These are phyloP conservation scores for Drosophila navojoa DNA, from an alignment of 1,140 invertebrate genomes.

Conservation along the genomic window DNA sequence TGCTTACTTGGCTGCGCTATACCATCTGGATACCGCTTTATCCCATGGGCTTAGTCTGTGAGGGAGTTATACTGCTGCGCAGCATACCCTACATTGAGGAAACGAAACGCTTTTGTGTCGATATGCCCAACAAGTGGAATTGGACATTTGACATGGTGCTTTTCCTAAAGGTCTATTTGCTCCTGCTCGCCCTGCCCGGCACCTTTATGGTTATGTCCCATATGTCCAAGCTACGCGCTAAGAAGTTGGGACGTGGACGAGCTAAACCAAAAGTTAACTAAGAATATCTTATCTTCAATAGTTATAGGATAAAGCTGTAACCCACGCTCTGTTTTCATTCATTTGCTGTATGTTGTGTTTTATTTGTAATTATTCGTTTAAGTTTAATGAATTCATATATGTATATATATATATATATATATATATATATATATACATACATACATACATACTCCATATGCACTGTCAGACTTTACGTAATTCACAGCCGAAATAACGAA, in stretches of 20 bases:
- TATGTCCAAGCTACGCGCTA: slow-evolving; percentile 89
- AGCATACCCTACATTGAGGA: slow-evolving; percentile 96
- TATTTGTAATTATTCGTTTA: background rate
- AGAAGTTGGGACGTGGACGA: slow-evolving; percentile 85
- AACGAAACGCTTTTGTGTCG: slow-evolving; percentile 90
- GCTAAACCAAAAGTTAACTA: slow-evolving; percentile 51
- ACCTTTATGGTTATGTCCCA: slow-evolving; percentile 91
- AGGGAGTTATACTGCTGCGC: slow-evolving; percentile 91
- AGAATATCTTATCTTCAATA: background rate
- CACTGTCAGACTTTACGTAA: background rate
- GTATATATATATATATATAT: slow-evolving; percentile 1
- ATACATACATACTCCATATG: no score
- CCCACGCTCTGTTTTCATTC: background rate
- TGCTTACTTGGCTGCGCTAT: slow-evolving; percentile 96
- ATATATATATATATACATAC: no score
- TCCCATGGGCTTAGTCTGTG: slow-evolving; percentile 94
- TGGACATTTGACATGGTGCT: slow-evolving; percentile 94
- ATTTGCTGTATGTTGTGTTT: background rate
- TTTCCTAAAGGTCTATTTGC: slow-evolving; percentile 90
- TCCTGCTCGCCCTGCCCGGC: slow-evolving; percentile 90
- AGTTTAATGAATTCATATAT: no score
- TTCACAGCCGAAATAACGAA: no score
- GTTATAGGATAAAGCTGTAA: background rate
- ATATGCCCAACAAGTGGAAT: slow-evolving; percentile 93
- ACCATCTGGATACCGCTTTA: slow-evolving; percentile 97